phyloP scores from a whole-genome alignment of 2,113 vertebrate species.

The Leuciscus idus region DNA sequence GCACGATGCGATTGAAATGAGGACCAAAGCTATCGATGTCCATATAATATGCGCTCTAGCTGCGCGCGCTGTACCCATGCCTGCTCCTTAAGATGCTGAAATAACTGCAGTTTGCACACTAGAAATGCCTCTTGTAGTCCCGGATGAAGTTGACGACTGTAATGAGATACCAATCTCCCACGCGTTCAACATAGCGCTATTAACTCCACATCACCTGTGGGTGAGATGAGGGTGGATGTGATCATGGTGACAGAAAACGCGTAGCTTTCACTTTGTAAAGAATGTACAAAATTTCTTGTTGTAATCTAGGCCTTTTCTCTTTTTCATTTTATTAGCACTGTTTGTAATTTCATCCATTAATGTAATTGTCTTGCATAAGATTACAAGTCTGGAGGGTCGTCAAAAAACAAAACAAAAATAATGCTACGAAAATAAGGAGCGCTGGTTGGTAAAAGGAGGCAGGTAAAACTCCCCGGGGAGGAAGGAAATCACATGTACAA shows the following conservation, averaged over 20 bases:
- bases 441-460: not conserved
- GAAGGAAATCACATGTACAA: not conserved
- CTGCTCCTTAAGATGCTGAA: constrained; percentile 35
- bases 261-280: not conserved
- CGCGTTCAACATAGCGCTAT: constrained; percentile 39
- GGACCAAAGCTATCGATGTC: constrained; percentile 31
- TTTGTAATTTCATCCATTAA: not conserved
- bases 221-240: constrained; percentile 17
- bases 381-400: not conserved
- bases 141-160: constrained; percentile 43
- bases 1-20: constrained; percentile 24
- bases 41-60: constrained; percentile 39
- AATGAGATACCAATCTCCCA: constrained; percentile 46
- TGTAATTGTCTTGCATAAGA: not conserved
- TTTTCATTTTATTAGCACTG: not conserved
- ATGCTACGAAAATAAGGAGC: not conserved
- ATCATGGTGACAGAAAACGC: constrained; percentile 6
- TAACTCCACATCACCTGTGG: constrained; percentile 47
- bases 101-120: constrained; percentile 28
- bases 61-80: constrained; percentile 46
- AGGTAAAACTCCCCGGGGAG: too few relatives aligned
- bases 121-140: constrained; percentile 29
- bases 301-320: not conserved
- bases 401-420: not conserved
- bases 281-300: not conserved